Evolutionary conservation across 2,797 vertebrate species (phyloP), one percentile per base, ranked within the genome.

Genomic region (Tenualosa thibaudeaui): DNA sequence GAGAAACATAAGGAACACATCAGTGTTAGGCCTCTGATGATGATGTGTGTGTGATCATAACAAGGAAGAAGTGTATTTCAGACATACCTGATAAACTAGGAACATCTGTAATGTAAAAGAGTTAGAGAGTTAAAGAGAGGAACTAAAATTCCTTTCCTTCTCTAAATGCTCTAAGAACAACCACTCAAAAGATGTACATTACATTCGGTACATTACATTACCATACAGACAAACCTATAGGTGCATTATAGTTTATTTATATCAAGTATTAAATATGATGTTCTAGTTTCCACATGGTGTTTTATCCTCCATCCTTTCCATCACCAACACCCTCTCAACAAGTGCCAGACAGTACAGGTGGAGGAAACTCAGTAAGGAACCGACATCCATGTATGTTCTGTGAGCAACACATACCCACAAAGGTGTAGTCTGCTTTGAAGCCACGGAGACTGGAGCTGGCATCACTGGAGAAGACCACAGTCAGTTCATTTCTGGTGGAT

Each of bases 341-440:
- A 0, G 31, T 31, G 31, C 31, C 31, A 31, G 31, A 31, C 31
- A 31, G 31, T 1, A 31, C 46, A 46, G 46, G 46, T 46, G 46
- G 4, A 4, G 46, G 46, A 4, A 46, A 46, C 46, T 46, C 7
- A 4, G 46, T 4, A 46, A 46, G 46, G 46, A 4, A 3, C 46
- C 3, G 46, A 46, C 46, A 46, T 46, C 46, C 31, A 31, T 31
- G 31, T 31, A 31, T 31, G 31, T 31, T 31, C 31, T 31, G 31
- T 31, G 46, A 4, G 7, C 46, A 49, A 8, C 50, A 26, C 83
- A 15, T 43, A 86, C 87, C 60, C 37, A 40, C 6, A 43, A 78
- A 86, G 84, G 13, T 17, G 68, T 81, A 88, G 8, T 82, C 17
- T 62, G 87, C 87, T 40, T 54, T 71, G 75, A 88, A 88, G 37